Base-by-base conservation (phyloP, 2,797 vertebrate species). In the Artibeus jamaicensis region DNA sequence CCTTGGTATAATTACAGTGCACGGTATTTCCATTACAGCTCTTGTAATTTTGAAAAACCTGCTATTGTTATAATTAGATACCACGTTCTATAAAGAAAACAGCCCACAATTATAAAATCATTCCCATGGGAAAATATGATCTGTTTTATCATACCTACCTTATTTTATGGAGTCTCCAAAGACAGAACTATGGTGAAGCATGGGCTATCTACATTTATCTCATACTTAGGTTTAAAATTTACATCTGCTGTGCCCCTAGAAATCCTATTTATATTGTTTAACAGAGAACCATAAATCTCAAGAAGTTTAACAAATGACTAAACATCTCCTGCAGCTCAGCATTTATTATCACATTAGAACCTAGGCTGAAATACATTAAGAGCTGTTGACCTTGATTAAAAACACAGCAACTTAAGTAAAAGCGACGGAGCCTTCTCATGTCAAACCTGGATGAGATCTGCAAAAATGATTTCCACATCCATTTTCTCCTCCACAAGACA, bases 31-130 rank as follows among this genome's bases (percentile, higher is more conserved):
- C 79, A 67, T 86, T 37, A 62, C 9, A 24, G 6, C 14, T 86
- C 4, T 37, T 62, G 26, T 88, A 22, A 89, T 71, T 73, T 44
- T 19, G 26, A 44, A 92, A 96, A 95, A 37, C 39, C 85, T 18
- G 24, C 34, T 85, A 53, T 87, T 94, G 84, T 91, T 94, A 65
- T 96, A 95, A 97, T 95, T 94, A 95, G 65, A 93, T 84, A 59
- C 39, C 62, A 94, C 81, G 14, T 67, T 86, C 57, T 91, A 39
- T 73, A 67, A 88, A 53, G 73, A 94, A 94, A 95, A 10, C 12
- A 67, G 26, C 74, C 59, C 44, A 22, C 94, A 92, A 96, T 94
- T 93, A 93, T 70, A 67, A 84, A 92, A 78, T 92, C 26, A 86
- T 96, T 96, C 82, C 85, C 78, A 68, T 77, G 96, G 73, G 90